Evolutionary conservation across 92 coral and sea anemone genomes (phyloP).

Genomic region (Bergia puertoricense): DNA sequence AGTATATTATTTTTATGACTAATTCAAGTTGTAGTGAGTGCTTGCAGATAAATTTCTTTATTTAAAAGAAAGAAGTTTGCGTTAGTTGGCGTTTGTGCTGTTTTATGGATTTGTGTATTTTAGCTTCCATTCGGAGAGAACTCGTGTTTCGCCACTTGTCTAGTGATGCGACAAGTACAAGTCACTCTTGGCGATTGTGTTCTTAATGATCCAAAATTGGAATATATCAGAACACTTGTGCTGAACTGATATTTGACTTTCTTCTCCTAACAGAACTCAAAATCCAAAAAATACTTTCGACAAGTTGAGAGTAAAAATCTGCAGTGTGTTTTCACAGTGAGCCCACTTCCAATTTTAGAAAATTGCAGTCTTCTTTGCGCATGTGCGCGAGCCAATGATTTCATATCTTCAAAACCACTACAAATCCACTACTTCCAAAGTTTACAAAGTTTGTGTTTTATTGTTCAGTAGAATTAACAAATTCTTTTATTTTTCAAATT

Average conservation of each 20-base stretch:
- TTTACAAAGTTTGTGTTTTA: not conserved
- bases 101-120: too few relatives aligned
- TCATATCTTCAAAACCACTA: too few relatives aligned
- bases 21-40: not conserved
- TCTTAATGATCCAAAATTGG: not conserved
- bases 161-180: not conserved
- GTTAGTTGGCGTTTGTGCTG: not conserved
- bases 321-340: not conserved
- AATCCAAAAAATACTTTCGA: not conserved
- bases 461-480: not conserved
- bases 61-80: not conserved
- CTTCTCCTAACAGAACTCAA: not conserved
- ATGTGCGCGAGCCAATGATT: not conserved
- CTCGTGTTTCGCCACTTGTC: too few relatives aligned
- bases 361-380: not conserved
- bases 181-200: not conserved
- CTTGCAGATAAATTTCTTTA: not conserved
- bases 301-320: not conserved
- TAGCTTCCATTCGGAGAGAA: not conserved
- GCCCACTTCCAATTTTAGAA: constrained; percentile 10
- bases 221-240: not conserved
- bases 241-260: not conserved
- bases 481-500: not conserved
- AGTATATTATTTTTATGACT: not conserved
- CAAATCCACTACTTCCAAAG: not conserved